phyloP scores from a whole-genome alignment of 2,113 vertebrate species.

The Centropus unirufus region DNA sequence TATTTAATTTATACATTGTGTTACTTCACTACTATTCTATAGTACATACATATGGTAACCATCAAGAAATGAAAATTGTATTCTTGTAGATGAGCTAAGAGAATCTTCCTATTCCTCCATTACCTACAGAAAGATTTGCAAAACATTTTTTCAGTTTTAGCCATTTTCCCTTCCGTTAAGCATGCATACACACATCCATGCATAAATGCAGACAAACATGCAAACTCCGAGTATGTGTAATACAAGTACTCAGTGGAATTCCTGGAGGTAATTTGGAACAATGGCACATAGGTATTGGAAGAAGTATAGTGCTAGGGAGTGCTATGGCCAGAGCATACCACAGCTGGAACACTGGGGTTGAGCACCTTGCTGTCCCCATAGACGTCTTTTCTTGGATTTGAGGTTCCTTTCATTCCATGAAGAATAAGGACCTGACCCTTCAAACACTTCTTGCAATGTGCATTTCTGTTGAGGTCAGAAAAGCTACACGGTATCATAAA shows the following conservation, averaged over 20 bases:
- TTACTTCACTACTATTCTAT: background rate
- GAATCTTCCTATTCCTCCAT: background rate
- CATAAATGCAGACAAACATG: background rate
- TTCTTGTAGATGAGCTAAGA: background rate
- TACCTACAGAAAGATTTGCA: background rate
- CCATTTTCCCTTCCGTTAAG: background rate
- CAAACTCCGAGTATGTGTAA: background rate
- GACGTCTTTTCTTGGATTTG: background rate
- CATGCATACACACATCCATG: background rate
- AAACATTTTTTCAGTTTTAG: background rate
- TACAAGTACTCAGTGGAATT: background rate
- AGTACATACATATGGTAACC: background rate
- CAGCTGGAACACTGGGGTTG: background rate
- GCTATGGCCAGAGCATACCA: background rate
- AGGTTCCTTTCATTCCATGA: background rate
- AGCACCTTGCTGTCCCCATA: background rate
- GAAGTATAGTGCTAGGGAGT: background rate
- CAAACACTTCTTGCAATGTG: background rate
- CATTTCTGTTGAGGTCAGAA: background rate
- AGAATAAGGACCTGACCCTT: background rate
- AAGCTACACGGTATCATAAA: background rate
- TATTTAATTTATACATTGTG: background rate
- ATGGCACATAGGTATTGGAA: background rate
- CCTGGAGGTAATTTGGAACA: background rate
- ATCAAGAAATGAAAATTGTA: background rate